A percentile compares a stretch with the other conserved stretches of the same genome.
Evolutionary conservation across 2,113 vertebrate genomes (phyloP).

Genomic region (Bettongia penicillata): DNA sequence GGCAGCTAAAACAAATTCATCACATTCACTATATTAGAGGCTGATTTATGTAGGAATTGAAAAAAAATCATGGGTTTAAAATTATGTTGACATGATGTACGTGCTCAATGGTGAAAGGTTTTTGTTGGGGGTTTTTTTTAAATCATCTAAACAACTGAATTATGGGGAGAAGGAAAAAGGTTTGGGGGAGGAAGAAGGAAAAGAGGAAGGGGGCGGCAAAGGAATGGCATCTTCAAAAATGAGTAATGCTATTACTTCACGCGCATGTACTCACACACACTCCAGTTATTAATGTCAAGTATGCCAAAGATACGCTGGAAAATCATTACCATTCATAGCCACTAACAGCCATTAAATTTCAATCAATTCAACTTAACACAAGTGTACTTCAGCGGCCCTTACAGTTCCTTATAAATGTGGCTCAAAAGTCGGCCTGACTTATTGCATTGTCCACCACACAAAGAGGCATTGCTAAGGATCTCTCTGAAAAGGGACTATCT

Average conservation of each 20-base stretch:
- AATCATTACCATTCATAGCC: slow-evolving; percentile 91
- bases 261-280: slow-evolving; percentile 60
- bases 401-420: slow-evolving; percentile 83
- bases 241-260: slow-evolving; percentile 74
- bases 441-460: slow-evolving; percentile 86
- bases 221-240: slow-evolving; percentile 79
- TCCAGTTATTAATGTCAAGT: slow-evolving; percentile 88
- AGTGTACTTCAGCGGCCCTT: slow-evolving; percentile 90
- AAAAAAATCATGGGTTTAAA: slow-evolving; percentile 85
- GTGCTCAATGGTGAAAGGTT: slow-evolving; percentile 71
- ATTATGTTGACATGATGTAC: slow-evolving; percentile 85
- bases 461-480: slow-evolving; percentile 80
- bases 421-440: slow-evolving; percentile 87
- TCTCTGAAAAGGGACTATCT: slow-evolving; percentile 78
- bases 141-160: slow-evolving; percentile 85
- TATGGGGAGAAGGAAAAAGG: slow-evolving; percentile 77
- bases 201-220: slow-evolving; percentile 31
- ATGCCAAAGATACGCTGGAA: slow-evolving; percentile 85
- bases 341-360: slow-evolving; percentile 92
- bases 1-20: slow-evolving; percentile 88
- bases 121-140: slow-evolving; percentile 61
- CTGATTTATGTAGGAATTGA: slow-evolving; percentile 86
- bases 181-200: slow-evolving; percentile 55
- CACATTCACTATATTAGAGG: slow-evolving; percentile 85
- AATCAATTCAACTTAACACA: slow-evolving; percentile 93